Evolutionary conservation across 2,888 invertebrate species (phyloP), one percentile per base, ranked within the genome.

Genomic region (Nymphalis c-album): DNA sequence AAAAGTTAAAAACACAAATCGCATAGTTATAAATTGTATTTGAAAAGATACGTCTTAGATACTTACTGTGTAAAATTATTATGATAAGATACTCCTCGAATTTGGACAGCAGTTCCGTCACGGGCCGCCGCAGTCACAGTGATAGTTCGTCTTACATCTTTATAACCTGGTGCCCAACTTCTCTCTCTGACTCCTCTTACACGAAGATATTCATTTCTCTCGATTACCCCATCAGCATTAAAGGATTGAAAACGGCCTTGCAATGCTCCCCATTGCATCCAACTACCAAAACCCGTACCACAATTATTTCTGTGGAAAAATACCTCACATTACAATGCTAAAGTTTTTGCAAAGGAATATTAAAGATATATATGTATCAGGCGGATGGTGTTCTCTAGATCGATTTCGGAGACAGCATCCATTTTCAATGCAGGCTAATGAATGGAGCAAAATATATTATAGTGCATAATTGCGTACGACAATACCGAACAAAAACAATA

Each of bases 251-350:
- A 79, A 20, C 92, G 91, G 0, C 95, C 96, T 71, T 93, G 90
- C 20, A 94, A 77, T 0, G 91, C 86, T 6, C 96, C 96, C 85
- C 93, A 95, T 78, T 95, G 95, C 71, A 94, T 87, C 83, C 94
- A 94, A 60, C 94, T 94, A 20, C 73, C 68, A 18, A 61, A 66
- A 4, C 85, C 84, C 55, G 87, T 83, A 1, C 85, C 83, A 64
- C 85, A 80, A 73, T 85, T 84, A 55, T 80, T 83, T 71, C 93
- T 93, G 74, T 64, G 76, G 72, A 48, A 53, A 60, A 40, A 4
- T 35, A 65, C 7, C 16, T 26, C 7, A 22, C 6, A 50, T 26
- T 57, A 50, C 50, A 50, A 10, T 8, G 8, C 50, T 70, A 40
- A 20, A 16, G 35, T 46, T 16, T 17, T 50, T 50, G 8, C 35